These are phyloP conservation scores for Drosophila kanekoi DNA, from an alignment of 2,888 invertebrate genomes.

Conservation along the genomic window DNA sequence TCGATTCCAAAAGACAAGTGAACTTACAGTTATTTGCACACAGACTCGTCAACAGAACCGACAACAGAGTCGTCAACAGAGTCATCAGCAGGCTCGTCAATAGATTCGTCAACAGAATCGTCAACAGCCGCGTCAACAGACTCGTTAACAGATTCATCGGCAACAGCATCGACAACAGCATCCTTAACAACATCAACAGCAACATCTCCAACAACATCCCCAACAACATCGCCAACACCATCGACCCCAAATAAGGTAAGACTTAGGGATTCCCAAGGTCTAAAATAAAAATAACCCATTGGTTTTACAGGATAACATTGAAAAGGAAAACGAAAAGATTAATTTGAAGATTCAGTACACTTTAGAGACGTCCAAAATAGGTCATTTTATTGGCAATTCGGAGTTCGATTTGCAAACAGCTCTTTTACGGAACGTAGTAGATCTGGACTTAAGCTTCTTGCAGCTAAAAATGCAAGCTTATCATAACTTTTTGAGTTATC, in stretches of 20 bases:
- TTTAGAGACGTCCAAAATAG: conserved; percentile 9
- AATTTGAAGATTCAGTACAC: conserved; percentile 8
- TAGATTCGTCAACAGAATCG: no score
- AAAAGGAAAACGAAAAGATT: conserved; percentile 2
- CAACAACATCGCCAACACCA: neutral
- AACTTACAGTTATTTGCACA: no score
- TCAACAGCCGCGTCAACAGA: no score
- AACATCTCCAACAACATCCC: neutral
- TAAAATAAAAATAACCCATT: neutral
- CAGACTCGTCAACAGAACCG: no score
- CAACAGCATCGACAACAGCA: neutral
- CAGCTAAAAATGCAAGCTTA: conserved; percentile 7
- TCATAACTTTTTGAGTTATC: conserved; percentile 21
- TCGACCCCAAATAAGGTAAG: conserved; percentile 11
- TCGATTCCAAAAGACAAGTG: no score
- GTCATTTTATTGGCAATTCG: conserved; percentile 27
- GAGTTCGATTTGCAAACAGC: conserved; percentile 22
- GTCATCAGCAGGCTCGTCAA: no score
- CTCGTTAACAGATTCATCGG: no score
- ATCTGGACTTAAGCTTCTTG: neutral
- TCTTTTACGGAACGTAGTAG: neutral
- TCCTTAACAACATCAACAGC: neutral
- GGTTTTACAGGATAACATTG: neutral
- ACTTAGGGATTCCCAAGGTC: neutral
- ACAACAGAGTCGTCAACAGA: neutral